These are phyloP conservation scores for Aphis craccivora DNA, from an alignment of 1,140 invertebrate genomes.

Conservation along the genomic window DNA sequence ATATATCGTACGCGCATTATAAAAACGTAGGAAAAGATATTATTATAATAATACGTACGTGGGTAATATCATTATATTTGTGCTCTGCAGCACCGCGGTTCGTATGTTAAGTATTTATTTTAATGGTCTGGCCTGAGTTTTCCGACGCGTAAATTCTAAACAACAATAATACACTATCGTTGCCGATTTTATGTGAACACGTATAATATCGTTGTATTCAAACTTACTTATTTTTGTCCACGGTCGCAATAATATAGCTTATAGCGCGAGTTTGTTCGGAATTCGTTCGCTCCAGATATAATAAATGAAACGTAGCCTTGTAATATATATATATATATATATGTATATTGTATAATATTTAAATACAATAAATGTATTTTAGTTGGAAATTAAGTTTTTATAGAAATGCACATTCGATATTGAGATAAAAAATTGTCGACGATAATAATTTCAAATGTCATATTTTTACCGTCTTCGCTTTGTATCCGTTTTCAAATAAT, in stretches of 20 bases:
- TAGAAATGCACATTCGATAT: neutral
- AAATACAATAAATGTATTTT: neutral
- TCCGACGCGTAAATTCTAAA: neutral
- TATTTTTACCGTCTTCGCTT: neutral
- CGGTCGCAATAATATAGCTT: neutral
- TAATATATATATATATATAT: too few relatives aligned
- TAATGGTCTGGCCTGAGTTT: neutral
- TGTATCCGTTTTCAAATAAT: neutral
- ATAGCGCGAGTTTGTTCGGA: neutral
- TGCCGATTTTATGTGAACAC: neutral
- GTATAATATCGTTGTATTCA: neutral
- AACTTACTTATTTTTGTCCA: neutral
- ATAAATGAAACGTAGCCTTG: neutral
- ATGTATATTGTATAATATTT: neutral
- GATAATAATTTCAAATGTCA: slow-evolving; percentile 27
- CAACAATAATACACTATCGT: neutral
- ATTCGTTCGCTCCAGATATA: neutral
- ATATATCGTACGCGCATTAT: neutral
- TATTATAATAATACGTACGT: neutral
- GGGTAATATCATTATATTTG: neutral
- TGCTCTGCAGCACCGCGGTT: neutral
- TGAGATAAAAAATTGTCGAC: neutral
- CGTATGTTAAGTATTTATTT: neutral
- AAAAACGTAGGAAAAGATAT: neutral
- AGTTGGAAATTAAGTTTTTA: slow-evolving; percentile 13